Evolutionary conservation across 2,113 vertebrate genomes (phyloP).

Genomic region (Sciurus niger): DNA sequence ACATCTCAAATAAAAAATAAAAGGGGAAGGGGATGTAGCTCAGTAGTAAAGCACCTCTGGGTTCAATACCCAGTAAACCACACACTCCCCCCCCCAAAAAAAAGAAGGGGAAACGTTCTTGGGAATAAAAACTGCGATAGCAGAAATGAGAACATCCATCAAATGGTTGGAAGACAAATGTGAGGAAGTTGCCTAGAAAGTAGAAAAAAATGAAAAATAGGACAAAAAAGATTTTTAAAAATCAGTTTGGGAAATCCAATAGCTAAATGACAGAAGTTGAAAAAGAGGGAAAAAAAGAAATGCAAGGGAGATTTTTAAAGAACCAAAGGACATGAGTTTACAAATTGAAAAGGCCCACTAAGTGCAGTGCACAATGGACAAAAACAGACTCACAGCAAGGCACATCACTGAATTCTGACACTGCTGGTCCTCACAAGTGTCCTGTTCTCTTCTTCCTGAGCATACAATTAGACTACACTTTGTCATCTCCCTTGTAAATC

Average conservation of each 20-base stretch:
- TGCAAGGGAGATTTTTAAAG: not conserved
- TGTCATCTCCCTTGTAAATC: not conserved
- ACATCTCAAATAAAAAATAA: too few relatives aligned
- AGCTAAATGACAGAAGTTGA: constrained; percentile 16
- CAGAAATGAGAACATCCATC: not conserved
- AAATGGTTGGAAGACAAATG: not conserved
- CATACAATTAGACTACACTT: not conserved
- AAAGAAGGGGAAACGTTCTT: not conserved
- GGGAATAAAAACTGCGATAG: not conserved
- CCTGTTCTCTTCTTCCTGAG: not conserved
- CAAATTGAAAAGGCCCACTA: not conserved
- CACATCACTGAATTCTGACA: not conserved
- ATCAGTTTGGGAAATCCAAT: not conserved
- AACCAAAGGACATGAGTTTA: not conserved
- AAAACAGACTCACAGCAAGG: not conserved
- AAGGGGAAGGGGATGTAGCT: too few relatives aligned
- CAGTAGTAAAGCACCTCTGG: too few relatives aligned
- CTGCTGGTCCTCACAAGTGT: not conserved
- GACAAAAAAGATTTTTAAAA: not conserved
- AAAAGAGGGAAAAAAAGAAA: not conserved
- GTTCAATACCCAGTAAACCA: too few relatives aligned
- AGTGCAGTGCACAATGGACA: too few relatives aligned
- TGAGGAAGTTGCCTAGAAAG: constrained; percentile 2
- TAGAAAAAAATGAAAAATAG: constrained; percentile 7
- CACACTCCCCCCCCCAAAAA: too few relatives aligned